phyloP scores from a whole-genome alignment of 2,797 vertebrate genomes.

The Acanthurus leucopareius region DNA sequence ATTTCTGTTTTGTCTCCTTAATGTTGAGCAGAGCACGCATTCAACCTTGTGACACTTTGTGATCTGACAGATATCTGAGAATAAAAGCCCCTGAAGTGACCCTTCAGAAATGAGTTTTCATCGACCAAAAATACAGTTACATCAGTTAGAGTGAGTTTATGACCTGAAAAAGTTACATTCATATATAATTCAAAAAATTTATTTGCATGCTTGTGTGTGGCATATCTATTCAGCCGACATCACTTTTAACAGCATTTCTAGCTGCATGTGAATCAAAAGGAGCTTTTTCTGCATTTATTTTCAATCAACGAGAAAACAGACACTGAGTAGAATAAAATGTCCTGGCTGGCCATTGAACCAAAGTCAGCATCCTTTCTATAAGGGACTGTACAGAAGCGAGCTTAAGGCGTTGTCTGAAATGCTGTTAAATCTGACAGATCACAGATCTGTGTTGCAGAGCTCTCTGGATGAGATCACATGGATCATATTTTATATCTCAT shows the following conservation, averaged over 20 bases:
- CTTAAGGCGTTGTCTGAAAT: conserved; percentile 31
- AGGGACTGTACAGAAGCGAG: conserved; percentile 2
- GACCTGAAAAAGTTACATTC: neutral
- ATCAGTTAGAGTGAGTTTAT: conserved; percentile 4
- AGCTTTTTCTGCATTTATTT: too few species aligned
- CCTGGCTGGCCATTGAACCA: neutral
- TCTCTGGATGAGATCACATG: neutral
- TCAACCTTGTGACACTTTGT: neutral
- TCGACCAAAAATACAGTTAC: neutral
- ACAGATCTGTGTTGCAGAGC: neutral
- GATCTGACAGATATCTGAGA: neutral
- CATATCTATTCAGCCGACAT: neutral
- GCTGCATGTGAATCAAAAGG: neutral
- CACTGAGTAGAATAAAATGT: neutral
- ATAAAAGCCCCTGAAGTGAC: too few species aligned
- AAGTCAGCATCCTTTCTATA: conserved; percentile 12
- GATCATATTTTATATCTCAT: conserved; percentile 28
- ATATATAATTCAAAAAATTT: neutral
- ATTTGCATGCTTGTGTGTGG: neutral
- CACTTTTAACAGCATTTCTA: neutral
- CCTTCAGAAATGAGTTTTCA: neutral
- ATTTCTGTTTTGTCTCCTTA: neutral
- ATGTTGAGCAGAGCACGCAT: too few species aligned
- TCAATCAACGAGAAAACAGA: neutral
- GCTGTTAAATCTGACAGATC: conserved; percentile 8